Base-by-base conservation (phyloP, 2,113 vertebrate species). In the Thomomys bottae region DNA sequence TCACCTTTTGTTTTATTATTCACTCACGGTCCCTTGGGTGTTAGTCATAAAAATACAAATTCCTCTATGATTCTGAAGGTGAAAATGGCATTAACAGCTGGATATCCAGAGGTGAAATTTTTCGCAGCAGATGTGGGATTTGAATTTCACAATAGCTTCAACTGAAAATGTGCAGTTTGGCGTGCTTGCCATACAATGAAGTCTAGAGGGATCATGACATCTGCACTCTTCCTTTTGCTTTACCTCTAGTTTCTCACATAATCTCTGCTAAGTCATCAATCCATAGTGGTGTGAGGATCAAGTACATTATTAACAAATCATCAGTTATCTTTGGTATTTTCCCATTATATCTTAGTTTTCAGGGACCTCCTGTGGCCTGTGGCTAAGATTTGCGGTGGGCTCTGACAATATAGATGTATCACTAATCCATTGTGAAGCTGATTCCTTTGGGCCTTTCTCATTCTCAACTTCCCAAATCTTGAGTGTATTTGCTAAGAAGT, bases 31-130 rank as follows among this genome's bases (percentile, higher is more conserved):
- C 57, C 24, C 67, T 63, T 67, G 12, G 26, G 90, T 85, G n/a
- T 57, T 26, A 54, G 28, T 80, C 84, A 85, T 68, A 84, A 94
- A 75, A 96, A 72, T 76, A 85, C 64, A 75, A 92, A 83, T 88
- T 92, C 45, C 24, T 78, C 59, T 26, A 5, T 57, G 36, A 77
- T 95, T 80, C 57, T 72, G 18, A 17, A 45, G 36, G 18, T 82
- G 34, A 88, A 77, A 72, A 81, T 61, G 66, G 30, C 6, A 63
- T 90, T 85, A 73, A 14, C 40, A 57, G 26, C 64, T 78, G 59
- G 30, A 73, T 92, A 88, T 85, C 68, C 26, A 64, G 75, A 82
- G 70, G 57, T 81, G 61, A 78, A 80, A 90, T 76, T n/a, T 73
- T 85, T 68, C 45, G n/a, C 79, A 82, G 17, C 32, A 61, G 8